Evolutionary conservation across 37 sponge, comb jelly and placozoan species (phyloP).

Genomic region (Haliclona indistincta): DNA sequence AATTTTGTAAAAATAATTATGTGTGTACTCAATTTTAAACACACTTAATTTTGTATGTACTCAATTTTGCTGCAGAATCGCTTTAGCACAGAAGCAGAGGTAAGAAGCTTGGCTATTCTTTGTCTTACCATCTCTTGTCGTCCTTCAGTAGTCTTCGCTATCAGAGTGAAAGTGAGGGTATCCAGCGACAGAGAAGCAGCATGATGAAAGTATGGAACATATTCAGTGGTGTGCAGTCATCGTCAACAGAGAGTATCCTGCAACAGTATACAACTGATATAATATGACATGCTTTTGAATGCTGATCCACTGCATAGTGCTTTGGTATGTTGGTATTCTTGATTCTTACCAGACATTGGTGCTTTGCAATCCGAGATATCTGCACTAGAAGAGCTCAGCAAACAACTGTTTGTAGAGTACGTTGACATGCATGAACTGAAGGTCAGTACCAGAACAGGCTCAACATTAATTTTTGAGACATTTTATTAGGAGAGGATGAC

Average conservation of each 20-base stretch:
- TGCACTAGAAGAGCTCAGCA: conserved; percentile 86
- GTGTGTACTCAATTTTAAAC: not conserved
- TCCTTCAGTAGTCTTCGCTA: conserved; percentile 7
- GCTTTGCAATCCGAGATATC: conserved; percentile 75
- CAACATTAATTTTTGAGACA: conserved; percentile 1
- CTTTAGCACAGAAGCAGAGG: conserved; percentile 6
- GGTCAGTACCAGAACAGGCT: too few relatives aligned
- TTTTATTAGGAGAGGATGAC: conserved; percentile 71
- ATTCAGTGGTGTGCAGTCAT: conserved; percentile 72
- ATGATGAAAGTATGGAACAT: conserved; percentile 84
- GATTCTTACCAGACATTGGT: conserved; percentile 43
- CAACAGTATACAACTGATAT: too few relatives aligned
- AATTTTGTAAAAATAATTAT: not conserved
- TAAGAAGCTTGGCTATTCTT: too few relatives aligned
- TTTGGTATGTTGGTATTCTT: not conserved
- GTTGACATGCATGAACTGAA: conserved; percentile 86
- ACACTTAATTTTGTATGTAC: not conserved
- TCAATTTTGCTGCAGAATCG: conserved; percentile 6
- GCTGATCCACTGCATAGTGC: not conserved
- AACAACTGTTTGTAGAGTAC: conserved; percentile 93
- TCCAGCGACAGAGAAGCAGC: conserved; percentile 36
- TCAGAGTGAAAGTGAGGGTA: conserved; percentile 4
- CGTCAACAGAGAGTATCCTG: conserved; percentile 56
- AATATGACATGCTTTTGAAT: not conserved
- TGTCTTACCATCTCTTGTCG: too few relatives aligned